Percentiles rank a stretch among this genome's conserved stretches.
Conservation (phyloP, 2,113 vertebrate species). For the Guaruba guarouba region DNA sequence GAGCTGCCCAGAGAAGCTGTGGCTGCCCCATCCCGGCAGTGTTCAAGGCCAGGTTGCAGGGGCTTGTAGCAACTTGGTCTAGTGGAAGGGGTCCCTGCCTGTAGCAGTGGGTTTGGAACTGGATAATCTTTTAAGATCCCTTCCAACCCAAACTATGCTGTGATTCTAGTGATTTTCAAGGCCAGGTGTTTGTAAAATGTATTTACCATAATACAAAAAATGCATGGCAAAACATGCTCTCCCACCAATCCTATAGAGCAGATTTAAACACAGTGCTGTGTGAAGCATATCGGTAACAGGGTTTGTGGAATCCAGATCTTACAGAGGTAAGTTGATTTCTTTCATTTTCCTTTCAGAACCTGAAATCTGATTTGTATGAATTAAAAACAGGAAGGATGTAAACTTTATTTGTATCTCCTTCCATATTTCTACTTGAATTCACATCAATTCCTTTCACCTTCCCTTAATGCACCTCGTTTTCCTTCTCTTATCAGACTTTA, state of each 20-base stretch:
- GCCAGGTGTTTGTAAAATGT: neutral
- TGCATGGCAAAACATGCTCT: neutral
- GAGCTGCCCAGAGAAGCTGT: neutral
- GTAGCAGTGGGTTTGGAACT: neutral
- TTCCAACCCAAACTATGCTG: neutral
- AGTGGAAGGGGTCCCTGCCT: neutral
- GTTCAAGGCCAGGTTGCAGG: neutral
- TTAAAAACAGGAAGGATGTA: neutral
- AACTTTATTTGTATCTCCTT: neutral
- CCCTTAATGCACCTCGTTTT: neutral
- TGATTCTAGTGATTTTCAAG: neutral
- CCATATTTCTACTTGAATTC: neutral
- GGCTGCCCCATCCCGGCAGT: neutral
- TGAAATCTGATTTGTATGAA: neutral
- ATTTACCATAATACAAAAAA: neutral
- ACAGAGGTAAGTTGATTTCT: neutral
- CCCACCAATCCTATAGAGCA: neutral
- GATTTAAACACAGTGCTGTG: neutral
- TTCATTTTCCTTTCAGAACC: neutral
- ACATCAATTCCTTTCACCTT: neutral
- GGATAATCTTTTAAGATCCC: neutral
- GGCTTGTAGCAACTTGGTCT: neutral
- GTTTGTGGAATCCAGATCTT: neutral
- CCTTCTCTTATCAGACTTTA: neutral
- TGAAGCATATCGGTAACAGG: neutral